Evolutionary conservation across 1,140 invertebrate genomes (phyloP), one percentile per base, ranked within the genome.

Genomic region (Bathynomus jamesi): DNA sequence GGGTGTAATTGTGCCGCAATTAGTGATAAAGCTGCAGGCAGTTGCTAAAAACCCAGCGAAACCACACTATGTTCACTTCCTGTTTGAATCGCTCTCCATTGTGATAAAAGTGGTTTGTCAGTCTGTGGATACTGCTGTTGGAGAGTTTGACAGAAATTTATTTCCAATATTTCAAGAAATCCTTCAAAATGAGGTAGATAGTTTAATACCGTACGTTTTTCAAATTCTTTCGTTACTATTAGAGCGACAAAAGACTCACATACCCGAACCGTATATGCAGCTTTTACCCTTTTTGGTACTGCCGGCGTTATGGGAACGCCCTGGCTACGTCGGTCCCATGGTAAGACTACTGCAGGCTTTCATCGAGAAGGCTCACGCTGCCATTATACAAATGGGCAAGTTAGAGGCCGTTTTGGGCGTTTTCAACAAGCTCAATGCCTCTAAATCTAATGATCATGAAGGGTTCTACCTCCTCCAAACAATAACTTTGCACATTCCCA

Each of bases 31-130:
- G 82, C 82, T 99, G 3, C 82, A 87, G 5, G 80, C 87, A 7
- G 94, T 96, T n/a, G 87, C 94, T 53, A 94, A 92, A 84, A 98
- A 98, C 85, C 96, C 96, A 0, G 94, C 91, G 78, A 93, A 94
- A 78, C 96, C 96, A 0, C 92, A 97, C 81, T 99, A 98, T 82
- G 98, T 98, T 85, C 96, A 99, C 81, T 98, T 93, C 83, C 84
- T 99, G 0, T 99, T 99, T 82, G 96, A 99, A 84, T 92, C 91
- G 0, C 83, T 99, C 27, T 91, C 92, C 63, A 83, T 99, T 31
- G 89, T 90, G 10, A 92, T 98, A 27, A 90, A 90, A 78, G 90
- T 96, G 79, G 91, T 94, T 24, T 96, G 95, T 78, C 90, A 89
- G 82, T 85, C 86, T 7, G 91, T 92, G 80, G 87, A 89, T 0